These are phyloP conservation scores for Meteorus sp. DNA, from an alignment of 1,140 invertebrate genomes.

Conservation along the genomic window DNA sequence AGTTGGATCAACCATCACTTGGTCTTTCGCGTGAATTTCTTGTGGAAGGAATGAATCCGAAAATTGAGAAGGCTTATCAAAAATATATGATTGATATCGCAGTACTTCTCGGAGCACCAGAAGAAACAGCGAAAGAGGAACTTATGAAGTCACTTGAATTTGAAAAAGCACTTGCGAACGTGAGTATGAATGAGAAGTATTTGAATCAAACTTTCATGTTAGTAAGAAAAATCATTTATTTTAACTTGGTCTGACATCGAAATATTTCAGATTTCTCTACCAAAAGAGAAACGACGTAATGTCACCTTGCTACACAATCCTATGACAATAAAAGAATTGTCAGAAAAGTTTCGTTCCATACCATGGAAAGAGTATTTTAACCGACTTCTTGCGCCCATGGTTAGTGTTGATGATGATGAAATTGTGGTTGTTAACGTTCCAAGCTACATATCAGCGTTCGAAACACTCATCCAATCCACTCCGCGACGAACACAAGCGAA, in stretches of 20 bases:
- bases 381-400: constrained; percentile 47
- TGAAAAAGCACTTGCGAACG: neutral
- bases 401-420: constrained; percentile 51
- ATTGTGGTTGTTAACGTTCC: constrained; percentile 67
- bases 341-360: constrained; percentile 56
- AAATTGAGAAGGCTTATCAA: constrained; percentile 45
- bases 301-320: constrained; percentile 69
- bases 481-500: constrained; percentile 72
- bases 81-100: constrained; percentile 47
- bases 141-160: neutral
- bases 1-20: too few relatives aligned
- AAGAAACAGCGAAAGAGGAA: neutral
- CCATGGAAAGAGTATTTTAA: constrained; percentile 63
- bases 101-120: neutral
- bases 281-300: constrained; percentile 68
- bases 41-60: neutral
- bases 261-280: constrained; percentile 58
- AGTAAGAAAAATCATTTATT: too few relatives aligned
- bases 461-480: constrained; percentile 58
- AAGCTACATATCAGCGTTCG: constrained; percentile 62
- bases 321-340: constrained; percentile 63
- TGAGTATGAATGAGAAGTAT: neutral
- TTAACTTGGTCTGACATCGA: too few relatives aligned
- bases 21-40: too few relatives aligned
- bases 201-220: too few relatives aligned